Evolutionary conservation across 2,113 vertebrate genomes (phyloP).

Genomic region (Triplophysa siluroides): DNA sequence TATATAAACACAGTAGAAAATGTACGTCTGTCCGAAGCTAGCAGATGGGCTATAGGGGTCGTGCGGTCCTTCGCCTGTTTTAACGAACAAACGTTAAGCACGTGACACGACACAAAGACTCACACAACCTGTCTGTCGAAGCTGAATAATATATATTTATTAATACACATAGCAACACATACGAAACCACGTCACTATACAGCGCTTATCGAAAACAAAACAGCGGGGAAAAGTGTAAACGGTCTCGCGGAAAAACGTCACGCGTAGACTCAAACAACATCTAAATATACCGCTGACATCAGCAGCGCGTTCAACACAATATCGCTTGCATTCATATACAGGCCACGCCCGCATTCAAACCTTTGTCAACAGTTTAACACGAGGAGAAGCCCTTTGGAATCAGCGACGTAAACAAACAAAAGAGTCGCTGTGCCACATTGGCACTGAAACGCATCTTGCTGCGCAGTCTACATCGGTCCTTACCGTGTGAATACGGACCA

Average conservation of each 20-base stretch:
- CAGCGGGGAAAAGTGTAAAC: neutral
- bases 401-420: slow-evolving; percentile 42
- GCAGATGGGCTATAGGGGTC: neutral
- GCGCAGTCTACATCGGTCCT: slow-evolving; percentile 19
- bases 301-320: neutral
- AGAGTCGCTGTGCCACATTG: slow-evolving; percentile 13
- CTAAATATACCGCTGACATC: neutral
- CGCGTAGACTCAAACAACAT: neutral
- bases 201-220: neutral
- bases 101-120: slow-evolving; percentile 1
- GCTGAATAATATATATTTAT: neutral
- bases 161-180: neutral
- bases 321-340: neutral
- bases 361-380: neutral
- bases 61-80: neutral
- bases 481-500: slow-evolving; percentile 39
- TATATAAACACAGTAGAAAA: no score
- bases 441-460: neutral
- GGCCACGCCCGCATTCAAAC: neutral
- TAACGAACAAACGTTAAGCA: neutral
- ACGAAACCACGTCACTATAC: neutral
- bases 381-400: neutral
- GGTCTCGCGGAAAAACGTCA: neutral
- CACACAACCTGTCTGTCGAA: neutral
- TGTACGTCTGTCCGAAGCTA: neutral